Evolutionary conservation across 2,797 vertebrate species (phyloP), one percentile per base, ranked within the genome.

Genomic region (Valencia hispanica): DNA sequence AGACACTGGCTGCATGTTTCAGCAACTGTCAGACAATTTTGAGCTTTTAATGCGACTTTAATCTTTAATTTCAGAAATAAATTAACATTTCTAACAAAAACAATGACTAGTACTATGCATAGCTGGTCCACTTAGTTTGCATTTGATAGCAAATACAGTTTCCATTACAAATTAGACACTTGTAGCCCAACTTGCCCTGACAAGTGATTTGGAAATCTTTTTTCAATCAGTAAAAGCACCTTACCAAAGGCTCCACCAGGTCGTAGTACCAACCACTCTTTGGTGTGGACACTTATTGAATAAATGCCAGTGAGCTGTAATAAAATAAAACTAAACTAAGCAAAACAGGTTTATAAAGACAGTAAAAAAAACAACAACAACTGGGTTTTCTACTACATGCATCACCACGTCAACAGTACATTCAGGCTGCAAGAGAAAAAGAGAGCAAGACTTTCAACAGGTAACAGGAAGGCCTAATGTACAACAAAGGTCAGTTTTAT

Each of bases 1-100:
- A 20, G 30, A 22, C 75, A 81, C 50, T 77, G 74, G 79, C 77
- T 74, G 73, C 72, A 77, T 22, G 75, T 82, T 86, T 80, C 68
- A 65, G 78, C 84, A 66, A 45, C 57, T 17, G 70, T 77, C 7
- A 68, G 41, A 61, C 22, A 30, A 77, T n/a, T 83, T 75, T 25
- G 27, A 72, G 57, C 53, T 76, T 71, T 73, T 4, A 65, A 74
- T 20, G 30, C n/a, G 30, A n/a, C 18, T 18, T 14, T 6, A 72
- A 55, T 4, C 0, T 71, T 55, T 70, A 30, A 22, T 39, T 18
- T 4, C 27, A 12, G 18, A 0, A 51, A 70, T 57, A 47, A 9
- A 51, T 43, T 75, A 18, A 5, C 55, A 75, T 15, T 74, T 63
- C 34, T 11, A n/a, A 45, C 14, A 51, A 70, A 73, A 81, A 48